Conservation (phyloP, 2,888 invertebrate genomes). For the Oxycera nigricornis region DNA sequence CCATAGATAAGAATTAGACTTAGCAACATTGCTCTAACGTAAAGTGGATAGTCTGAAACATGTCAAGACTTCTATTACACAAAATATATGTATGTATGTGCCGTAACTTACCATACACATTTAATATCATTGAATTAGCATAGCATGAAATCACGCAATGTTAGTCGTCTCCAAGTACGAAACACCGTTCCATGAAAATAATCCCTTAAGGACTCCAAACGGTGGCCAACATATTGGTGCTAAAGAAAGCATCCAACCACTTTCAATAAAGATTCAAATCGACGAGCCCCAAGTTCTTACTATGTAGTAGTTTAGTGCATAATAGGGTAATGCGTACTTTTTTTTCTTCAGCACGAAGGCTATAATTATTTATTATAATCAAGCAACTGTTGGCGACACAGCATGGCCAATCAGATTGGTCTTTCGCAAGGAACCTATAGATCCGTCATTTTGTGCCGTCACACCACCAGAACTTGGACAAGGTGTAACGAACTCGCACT, state of each 20-base stretch:
- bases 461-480: neutral
- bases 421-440: neutral
- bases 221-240: neutral
- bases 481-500: neutral
- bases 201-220: neutral
- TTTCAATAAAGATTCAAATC: constrained; percentile 40
- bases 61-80: neutral
- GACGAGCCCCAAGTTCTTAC: neutral
- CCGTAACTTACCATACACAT: constrained; percentile 27
- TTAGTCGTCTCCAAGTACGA: neutral
- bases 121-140: constrained; percentile 38
- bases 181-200: constrained; percentile 1
- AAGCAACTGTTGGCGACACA: neutral
- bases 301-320: constrained; percentile 8
- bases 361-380: constrained; percentile 27
- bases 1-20: neutral
- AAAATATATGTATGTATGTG: constrained; percentile 34
- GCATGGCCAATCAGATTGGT: neutral
- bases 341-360: constrained; percentile 24
- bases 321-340: constrained; percentile 28
- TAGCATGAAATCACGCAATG: constrained; percentile 43
- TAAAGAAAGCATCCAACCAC: constrained; percentile 1
- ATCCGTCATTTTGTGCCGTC: neutral
- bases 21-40: too few species aligned
- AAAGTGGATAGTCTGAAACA: neutral